Conservation (phyloP, 2,797 vertebrate genomes). For the Alfaro cultratus region DNA sequence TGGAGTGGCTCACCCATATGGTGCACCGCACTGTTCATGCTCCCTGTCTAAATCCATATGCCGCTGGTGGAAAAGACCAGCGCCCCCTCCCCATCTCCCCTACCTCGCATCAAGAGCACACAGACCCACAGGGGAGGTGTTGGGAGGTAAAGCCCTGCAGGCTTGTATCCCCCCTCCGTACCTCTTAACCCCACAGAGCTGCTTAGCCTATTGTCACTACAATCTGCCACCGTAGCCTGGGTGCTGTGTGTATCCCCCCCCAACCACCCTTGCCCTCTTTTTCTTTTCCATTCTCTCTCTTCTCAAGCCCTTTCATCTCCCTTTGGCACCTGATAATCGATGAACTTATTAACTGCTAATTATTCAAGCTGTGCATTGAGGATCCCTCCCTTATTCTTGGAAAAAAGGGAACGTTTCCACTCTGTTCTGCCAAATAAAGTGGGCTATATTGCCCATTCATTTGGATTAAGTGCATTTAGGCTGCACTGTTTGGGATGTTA, state of each 20-base stretch:
- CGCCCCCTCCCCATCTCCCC: constrained; percentile 21
- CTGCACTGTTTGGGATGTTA: constrained; percentile 61
- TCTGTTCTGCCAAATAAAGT: constrained; percentile 66
- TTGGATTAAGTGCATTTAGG: constrained; percentile 77
- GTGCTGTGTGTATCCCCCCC: constrained; percentile 36
- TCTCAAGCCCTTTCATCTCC: constrained; percentile 72
- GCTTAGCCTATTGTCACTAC: constrained; percentile 91
- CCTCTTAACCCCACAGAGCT: constrained; percentile 87
- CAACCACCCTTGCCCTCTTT: constrained; percentile 15
- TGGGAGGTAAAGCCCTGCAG: constrained; percentile 96
- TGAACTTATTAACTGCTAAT: constrained; percentile 86
- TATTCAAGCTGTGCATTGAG: constrained; percentile 87
- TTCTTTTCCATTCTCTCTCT: constrained; percentile 40
- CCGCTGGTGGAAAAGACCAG: constrained; percentile 85
- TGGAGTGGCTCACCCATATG: constrained; percentile 92
- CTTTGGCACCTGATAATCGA: constrained; percentile 89
- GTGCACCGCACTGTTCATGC: constrained; percentile 78
- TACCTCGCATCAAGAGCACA: constrained; percentile 77
- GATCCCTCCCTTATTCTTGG: constrained; percentile 52
- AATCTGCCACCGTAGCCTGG: constrained; percentile 89
- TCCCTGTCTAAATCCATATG: constrained; percentile 97
- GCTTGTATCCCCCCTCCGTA: constrained; percentile 78
- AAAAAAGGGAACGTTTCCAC: constrained; percentile 48
- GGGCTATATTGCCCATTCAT: constrained; percentile 69
- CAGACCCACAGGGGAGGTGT: constrained; percentile 88